Percentiles rank a stretch among this genome's conserved stretches.
Conservation (phyloP, 1,140 invertebrate species). For the Protaetia brevitarsis region DNA sequence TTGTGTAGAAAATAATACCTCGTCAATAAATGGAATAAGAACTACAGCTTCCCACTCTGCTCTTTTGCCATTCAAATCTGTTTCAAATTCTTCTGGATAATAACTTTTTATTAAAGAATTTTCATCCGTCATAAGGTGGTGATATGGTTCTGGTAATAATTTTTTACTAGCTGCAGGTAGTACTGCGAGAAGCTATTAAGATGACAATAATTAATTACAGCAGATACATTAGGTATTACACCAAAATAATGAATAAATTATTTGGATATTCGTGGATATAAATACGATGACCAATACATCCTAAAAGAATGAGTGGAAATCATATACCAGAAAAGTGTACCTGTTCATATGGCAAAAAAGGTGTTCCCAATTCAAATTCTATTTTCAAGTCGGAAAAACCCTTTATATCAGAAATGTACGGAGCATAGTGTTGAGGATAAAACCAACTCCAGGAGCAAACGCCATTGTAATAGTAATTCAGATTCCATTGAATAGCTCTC, state of each 20-base stretch:
- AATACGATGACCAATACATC: too few relatives aligned
- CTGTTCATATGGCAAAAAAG: constrained; percentile 95
- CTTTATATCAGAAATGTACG: constrained; percentile 90
- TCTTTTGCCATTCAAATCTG: constrained; percentile 88
- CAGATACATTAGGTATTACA: constrained; percentile 12
- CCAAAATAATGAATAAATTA: too few relatives aligned
- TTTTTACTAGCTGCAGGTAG: constrained; percentile 81
- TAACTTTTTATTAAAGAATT: constrained; percentile 83
- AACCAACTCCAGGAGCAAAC: constrained; percentile 97
- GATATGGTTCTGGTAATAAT: constrained; percentile 78
- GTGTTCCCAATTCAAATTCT: constrained; percentile 78
- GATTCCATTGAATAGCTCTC: constrained; percentile 91
- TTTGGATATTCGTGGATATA: too few relatives aligned
- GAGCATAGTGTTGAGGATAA: constrained; percentile 95
- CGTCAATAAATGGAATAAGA: constrained; percentile 94
- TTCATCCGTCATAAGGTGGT: constrained; percentile 76
- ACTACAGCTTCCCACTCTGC: constrained; percentile 98
- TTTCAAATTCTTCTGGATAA: constrained; percentile 88
- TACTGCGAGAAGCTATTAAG: constrained; percentile 74
- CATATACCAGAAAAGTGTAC: constrained; percentile 38
- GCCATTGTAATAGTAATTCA: constrained; percentile 95
- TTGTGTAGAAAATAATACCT: constrained; percentile 53
- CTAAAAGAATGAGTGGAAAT: too few relatives aligned
- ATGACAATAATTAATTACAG: constrained; percentile 22
- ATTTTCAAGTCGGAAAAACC: constrained; percentile 72